Base-by-base conservation (phyloP, 2,113 vertebrate species). In the Heptranchias perlo region DNA sequence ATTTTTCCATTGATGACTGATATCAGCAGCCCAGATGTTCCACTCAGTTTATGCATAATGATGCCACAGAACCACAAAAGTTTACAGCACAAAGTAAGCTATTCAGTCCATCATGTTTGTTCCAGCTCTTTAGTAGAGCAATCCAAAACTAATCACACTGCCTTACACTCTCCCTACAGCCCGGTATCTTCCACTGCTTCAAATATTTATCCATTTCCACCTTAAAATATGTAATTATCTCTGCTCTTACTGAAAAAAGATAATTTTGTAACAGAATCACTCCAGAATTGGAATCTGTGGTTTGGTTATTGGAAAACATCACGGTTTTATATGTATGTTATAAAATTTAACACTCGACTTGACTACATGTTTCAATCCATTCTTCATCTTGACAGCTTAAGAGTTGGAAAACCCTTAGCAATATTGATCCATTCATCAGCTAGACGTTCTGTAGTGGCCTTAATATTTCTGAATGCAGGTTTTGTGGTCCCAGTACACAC, bases 341-440 rank as follows among this genome's bases (percentile, higher is more conserved):
- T 92, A 61, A 92, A 58, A 61, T 92, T 39, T 62, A 62, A 39
- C 31, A 62, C 89, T 10, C 21, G 89, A 8, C 58, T 93, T 62
- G 58, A 93, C 35, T 39, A n/a, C 89, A 23, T 25, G 39, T 64
- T n/a, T 35, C n/a, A 93, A n/a, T 62, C 39, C 58, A 93, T 62
- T 93, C 14, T 23, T 93, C 89, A 92, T 58, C 87, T 92, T 92
- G 87, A 61, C 52, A 92, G 87, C 54, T 92, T 61, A 93, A 93
- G 58, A 93, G 58, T 93, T 93, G 35, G 89, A 93, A 93, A 93
- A 93, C 58, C 35, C 58, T 93, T 62, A 64, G 89, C 21, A 62
- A 93, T 62, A 93, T 93, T 93, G 58, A 93, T 62, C 61, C 89
- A 93, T 93, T 39, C 58, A 64, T 93, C 89, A 62, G 89, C 21